A percentile compares a stretch with the other conserved stretches of the same genome.
Evolutionary conservation across 1,140 invertebrate species (phyloP).

Genomic region (Atopsyche davidsoni): DNA sequence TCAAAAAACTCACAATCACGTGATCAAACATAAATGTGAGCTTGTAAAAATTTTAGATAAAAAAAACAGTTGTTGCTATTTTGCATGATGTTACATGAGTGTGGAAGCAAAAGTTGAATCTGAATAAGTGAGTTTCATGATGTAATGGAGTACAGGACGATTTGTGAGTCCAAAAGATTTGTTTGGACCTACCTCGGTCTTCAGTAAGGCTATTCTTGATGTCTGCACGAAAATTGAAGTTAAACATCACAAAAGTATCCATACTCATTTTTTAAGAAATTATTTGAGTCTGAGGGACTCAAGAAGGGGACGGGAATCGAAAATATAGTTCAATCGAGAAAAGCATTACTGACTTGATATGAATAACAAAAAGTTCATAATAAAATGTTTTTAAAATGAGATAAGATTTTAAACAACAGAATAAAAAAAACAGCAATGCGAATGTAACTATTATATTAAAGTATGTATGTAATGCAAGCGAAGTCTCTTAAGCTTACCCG

Average conservation of each 20-base stretch:
- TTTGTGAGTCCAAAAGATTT: slow-evolving; percentile 24
- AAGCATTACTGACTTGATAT: slow-evolving; percentile 29
- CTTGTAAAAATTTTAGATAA: too few relatives aligned
- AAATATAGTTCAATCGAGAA: slow-evolving; percentile 22
- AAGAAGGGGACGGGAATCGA: not conserved
- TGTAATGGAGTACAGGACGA: slow-evolving; percentile 16
- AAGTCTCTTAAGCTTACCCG: slow-evolving; percentile 62
- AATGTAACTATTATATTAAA: slow-evolving; percentile 19
- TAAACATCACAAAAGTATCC: slow-evolving; percentile 18
- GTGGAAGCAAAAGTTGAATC: not conserved
- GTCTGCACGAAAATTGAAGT: slow-evolving; percentile 31
- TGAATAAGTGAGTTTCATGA: slow-evolving; percentile 5
- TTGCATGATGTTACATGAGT: too few relatives aligned
- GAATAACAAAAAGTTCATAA: not conserved
- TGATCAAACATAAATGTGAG: too few relatives aligned
- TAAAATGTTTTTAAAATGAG: not conserved
- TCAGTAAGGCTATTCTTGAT: slow-evolving; percentile 32
- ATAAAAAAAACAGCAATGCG: not conserved
- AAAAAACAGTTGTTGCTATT: too few relatives aligned
- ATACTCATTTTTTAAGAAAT: slow-evolving; percentile 8
- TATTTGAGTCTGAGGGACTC: slow-evolving; percentile 6
- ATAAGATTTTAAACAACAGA: not conserved
- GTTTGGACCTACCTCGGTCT: slow-evolving; percentile 28
- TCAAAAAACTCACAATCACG: too few relatives aligned
- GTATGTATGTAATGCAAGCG: not conserved